These are phyloP conservation scores for Pungitius pungitius DNA, from an alignment of 2,113 vertebrate species.

Conservation along the genomic window DNA sequence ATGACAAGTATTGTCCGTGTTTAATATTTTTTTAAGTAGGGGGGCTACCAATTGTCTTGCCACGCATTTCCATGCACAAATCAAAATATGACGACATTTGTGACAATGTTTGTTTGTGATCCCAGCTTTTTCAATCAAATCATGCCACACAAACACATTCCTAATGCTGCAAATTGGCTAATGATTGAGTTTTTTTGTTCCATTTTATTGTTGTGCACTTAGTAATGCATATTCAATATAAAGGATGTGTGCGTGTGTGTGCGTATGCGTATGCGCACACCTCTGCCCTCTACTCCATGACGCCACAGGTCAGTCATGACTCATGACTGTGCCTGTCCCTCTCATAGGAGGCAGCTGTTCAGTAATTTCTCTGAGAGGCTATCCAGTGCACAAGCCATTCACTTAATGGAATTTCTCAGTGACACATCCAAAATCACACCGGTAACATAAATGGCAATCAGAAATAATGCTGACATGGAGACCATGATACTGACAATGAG, in stretches of 20 bases:
- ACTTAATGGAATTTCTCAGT: slow-evolving; percentile 74
- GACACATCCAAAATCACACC: slow-evolving; percentile 62
- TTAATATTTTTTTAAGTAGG: not conserved
- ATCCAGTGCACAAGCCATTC: slow-evolving; percentile 51
- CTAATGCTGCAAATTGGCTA: not conserved
- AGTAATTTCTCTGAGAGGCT: slow-evolving; percentile 78
- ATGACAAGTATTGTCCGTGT: not conserved
- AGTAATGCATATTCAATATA: not conserved
- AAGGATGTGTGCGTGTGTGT: slow-evolving; percentile 7
- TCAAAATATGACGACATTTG: not conserved
- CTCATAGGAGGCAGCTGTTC: slow-evolving; percentile 69
- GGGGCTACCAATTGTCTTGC: not conserved
- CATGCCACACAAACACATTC: not conserved
- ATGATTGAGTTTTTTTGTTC: not conserved
- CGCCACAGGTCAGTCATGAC: slow-evolving; percentile 62
- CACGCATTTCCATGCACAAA: not conserved
- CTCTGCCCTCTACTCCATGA: slow-evolving; percentile 42
- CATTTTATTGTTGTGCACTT: not conserved
- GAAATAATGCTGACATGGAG: slow-evolving; percentile 31
- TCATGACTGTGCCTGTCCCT: slow-evolving; percentile 54
- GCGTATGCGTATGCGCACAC: slow-evolving; percentile 29
- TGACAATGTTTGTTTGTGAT: not conserved
- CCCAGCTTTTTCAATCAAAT: not conserved
- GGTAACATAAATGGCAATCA: slow-evolving; percentile 28
- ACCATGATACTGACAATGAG: slow-evolving; percentile 7